phyloP scores from a whole-genome alignment of 2,113 vertebrate species.

The Poeciliopsis occidentalis region DNA sequence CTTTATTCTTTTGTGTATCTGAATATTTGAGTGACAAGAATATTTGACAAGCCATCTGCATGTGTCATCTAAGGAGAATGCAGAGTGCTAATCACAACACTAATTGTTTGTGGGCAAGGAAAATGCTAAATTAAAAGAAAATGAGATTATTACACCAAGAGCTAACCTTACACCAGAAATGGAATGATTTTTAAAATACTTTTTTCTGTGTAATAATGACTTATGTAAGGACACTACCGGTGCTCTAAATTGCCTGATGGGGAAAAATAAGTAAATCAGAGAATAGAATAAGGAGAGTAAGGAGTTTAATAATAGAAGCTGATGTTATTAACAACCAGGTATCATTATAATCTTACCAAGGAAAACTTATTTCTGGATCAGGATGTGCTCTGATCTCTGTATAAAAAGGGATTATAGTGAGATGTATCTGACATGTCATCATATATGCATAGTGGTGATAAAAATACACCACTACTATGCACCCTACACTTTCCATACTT shows the following conservation, averaged over 20 bases:
- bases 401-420: constrained; percentile 17
- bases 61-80: constrained; percentile 27
- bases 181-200: constrained; percentile 34
- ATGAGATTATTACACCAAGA: constrained; percentile 46
- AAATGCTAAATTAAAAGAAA: constrained; percentile 27
- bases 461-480: constrained; percentile 14
- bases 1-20: constrained; percentile 27
- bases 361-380: constrained; percentile 47
- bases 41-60: constrained; percentile 35
- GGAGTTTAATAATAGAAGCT: constrained; percentile 28
- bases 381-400: constrained; percentile 17
- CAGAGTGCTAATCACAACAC: constrained; percentile 21
- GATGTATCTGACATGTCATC: constrained; percentile 47
- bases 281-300: constrained; percentile 46
- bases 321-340: constrained; percentile 22
- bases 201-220: constrained; percentile 56
- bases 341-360: constrained; percentile 25
- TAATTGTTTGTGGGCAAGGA: constrained; percentile 47
- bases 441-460: constrained; percentile 57
- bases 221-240: constrained; percentile 52
- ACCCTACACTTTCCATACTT: constrained; percentile 33
- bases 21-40: constrained; percentile 25
- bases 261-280: constrained; percentile 11
- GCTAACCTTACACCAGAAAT: constrained; percentile 26
- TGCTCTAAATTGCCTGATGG: constrained; percentile 30